These are phyloP conservation scores for Mugil cephalus DNA, from an alignment of 2,113 vertebrate genomes.

Conservation along the genomic window DNA sequence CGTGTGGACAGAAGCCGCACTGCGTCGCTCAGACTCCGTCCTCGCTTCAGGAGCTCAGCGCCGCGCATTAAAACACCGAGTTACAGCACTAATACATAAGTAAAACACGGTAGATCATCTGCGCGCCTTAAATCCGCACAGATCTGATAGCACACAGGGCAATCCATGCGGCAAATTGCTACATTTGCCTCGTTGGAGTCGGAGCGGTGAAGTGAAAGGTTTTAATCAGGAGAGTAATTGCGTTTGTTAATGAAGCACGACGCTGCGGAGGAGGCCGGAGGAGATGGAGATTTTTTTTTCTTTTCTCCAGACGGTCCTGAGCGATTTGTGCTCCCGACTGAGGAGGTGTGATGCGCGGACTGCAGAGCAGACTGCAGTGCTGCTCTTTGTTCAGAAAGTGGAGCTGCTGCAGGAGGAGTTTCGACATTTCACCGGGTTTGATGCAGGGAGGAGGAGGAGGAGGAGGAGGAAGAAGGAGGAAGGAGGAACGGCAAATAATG, in stretches of 20 bases:
- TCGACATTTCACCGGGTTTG: no score
- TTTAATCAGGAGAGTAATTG: conserved; percentile 71
- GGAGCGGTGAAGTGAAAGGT: conserved; percentile 47
- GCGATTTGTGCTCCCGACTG: conserved; percentile 30
- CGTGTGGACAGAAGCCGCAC: conserved; percentile 29
- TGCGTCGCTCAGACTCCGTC: not conserved
- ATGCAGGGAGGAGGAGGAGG: no score
- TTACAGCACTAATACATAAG: conserved; percentile 47
- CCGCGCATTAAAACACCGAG: conserved; percentile 47
- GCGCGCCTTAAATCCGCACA: conserved; percentile 42
- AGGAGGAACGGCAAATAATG: no score
- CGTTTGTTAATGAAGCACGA: conserved; percentile 64
- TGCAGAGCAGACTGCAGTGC: conserved; percentile 57
- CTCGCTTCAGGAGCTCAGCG: conserved; percentile 28
- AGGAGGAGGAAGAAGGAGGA: no score
- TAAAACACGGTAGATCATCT: conserved; percentile 57
- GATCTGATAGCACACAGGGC: conserved; percentile 57
- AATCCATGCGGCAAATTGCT: conserved; percentile 68
- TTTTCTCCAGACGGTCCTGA: conserved; percentile 54
- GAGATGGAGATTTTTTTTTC: conserved; percentile 38
- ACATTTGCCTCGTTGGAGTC: conserved; percentile 60
- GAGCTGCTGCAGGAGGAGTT: conserved; percentile 14
- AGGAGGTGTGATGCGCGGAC: conserved; percentile 53
- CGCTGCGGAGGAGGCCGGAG: conserved; percentile 37
- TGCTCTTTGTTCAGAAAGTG: not conserved